A percentile compares a stretch with the other conserved stretches of the same genome.
These are phyloP conservation scores for Malacoctenus gilli DNA, from an alignment of 2,797 vertebrate species.

Conservation along the genomic window DNA sequence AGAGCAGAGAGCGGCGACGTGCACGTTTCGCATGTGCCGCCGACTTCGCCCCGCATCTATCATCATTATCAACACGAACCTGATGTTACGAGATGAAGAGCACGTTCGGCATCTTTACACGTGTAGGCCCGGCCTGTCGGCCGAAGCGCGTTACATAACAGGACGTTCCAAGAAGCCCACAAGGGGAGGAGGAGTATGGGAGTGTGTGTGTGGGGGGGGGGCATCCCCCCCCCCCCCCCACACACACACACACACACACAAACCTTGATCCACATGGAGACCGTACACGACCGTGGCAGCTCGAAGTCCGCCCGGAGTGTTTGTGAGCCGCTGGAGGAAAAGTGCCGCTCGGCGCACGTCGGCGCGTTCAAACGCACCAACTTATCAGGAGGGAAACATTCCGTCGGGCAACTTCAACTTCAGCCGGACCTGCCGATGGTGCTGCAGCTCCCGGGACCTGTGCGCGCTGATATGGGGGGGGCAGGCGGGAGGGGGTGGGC, in stretches of 20 bases:
- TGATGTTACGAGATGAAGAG: constrained; percentile 33
- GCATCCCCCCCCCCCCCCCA: no score
- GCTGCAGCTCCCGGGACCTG: no score
- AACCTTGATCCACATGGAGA: no score
- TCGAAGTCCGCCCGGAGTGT: constrained; percentile 28
- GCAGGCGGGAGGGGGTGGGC: no score
- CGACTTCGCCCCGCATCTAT: background rate
- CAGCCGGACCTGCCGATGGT: background rate
- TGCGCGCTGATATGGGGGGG: no score
- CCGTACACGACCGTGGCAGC: no score
- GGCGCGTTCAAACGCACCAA: constrained; percentile 28
- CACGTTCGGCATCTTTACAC: no score
- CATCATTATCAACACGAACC: constrained; percentile 5
- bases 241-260: no score
- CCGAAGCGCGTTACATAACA: constrained; percentile 74
- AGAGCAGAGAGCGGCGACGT: no score
- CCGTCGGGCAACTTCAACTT: constrained; percentile 44
- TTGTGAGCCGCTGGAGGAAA: constrained; percentile 9
- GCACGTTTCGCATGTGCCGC: no score
- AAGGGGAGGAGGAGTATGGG: no score
- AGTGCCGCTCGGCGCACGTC: constrained; percentile 43
- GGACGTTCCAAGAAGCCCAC: constrained; percentile 60
- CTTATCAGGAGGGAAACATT: constrained; percentile 56
- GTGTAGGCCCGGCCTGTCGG: constrained; percentile 53
- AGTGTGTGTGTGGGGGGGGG: no score